Base-by-base conservation (phyloP, 2,888 invertebrate species). In the Autographa gamma region DNA sequence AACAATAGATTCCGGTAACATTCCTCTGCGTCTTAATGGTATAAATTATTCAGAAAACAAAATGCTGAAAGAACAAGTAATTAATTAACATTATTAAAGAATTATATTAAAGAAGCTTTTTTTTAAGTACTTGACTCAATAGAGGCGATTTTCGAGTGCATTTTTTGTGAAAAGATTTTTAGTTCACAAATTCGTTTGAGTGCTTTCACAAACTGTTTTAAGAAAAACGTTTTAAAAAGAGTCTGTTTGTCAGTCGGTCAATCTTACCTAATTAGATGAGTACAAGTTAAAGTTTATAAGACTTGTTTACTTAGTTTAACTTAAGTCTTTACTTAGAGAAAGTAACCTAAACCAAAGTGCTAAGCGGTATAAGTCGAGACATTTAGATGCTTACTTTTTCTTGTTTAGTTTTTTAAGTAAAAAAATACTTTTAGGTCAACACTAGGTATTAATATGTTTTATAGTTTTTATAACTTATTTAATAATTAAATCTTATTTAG, bases 321-420 rank as follows among this genome's bases (percentile, higher is more conserved):
- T 84, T 81, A 72, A 77, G 60, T 74, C 68, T 79, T 78, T 73
- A 72, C 80, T 78, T 68, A 74, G 89, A 84, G 90, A 91, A 91
- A 91, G 90, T 89, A 79, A 81, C 87, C 86, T 83, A 83, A 85
- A 82, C 81, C 80, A 82, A 87, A 87, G 82, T 83, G 83, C 85
- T 85, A 74, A 82, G 79, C 82, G 84, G 82, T 83, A 84, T 86
- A 88, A 87, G 89, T 86, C 84, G 83, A 71, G 76, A 84, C 86
- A 87, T 89, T 90, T 82, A 69, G 75, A 13, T 34, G 69, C 60
- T 75, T 64, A 69, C 2, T 48, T 60, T 70, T 73, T 74, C 71
- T 71, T 62, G n/a, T 19, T 59, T 5, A 19, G 5, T 54, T 75
- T 32, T n/a, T n/a, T n/a, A n/a, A 6, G 63, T 31, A 31, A 60